Evolutionary conservation across 2,797 vertebrate genomes (phyloP), one percentile per base, ranked within the genome.

Genomic region (Urophycis tenuis): DNA sequence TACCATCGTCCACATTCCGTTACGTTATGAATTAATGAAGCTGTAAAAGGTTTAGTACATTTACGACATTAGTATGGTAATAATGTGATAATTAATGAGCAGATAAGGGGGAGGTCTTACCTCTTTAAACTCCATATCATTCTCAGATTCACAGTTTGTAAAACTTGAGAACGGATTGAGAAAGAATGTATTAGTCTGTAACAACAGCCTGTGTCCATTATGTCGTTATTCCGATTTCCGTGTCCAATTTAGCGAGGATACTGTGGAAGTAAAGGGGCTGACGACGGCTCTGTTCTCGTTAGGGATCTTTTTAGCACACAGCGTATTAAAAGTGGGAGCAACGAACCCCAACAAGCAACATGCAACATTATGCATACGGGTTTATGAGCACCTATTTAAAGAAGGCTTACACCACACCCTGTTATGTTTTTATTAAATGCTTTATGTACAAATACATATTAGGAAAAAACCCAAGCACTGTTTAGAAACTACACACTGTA

Each of bases 371-470:
- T 53, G 45, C 45, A 53, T 29, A 67, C 10, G 60, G 45, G 72
- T 78, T 78, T 94, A 95, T 93, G 93, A 91, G 92, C 93, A 94
- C 94, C 95, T 98, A 96, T 97, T 99, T 98, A 98, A 95, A 94
- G 92, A 96, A 96, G 95, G 93, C 95, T 96, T 96, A 94, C 95
- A 98, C 96, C 97, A 92, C 89, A 92, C 91, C 92, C 92, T 94
- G 88, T 95, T 94, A 95, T 92, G 89, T 95, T 94, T 95, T 96
- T 96, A 94, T 93, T 94, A 93, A 93, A 93, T 91, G 93, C 88
- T 88, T 92, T 93, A 94, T 93, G 89, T 97, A 98, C 96, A 99
- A 96, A 97, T 96, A 98, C 97, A 98, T 93, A 92, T 96, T 96
- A 97, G 95, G 98, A 95, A 98, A 95, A 96, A 93, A 96, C 97